Evolutionary conservation across 2,113 vertebrate species (phyloP), one percentile per base, ranked within the genome.

Genomic region (Origma solitaria): DNA sequence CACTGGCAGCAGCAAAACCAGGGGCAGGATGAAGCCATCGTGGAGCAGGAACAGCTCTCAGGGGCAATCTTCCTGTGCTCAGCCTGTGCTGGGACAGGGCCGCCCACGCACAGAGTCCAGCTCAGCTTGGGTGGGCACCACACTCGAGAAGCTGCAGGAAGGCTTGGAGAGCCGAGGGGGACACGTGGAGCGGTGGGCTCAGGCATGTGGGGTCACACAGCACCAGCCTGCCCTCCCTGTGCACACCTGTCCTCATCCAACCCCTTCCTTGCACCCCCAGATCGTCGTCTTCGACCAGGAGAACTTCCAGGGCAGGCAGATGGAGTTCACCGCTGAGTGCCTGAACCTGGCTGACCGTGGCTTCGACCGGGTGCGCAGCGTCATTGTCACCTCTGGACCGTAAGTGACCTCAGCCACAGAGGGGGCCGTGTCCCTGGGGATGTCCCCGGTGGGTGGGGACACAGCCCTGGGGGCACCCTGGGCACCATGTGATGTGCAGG

Each of bases 281-380:
- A 98, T 99, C 85, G 94, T 98, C 75, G 95, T 99, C 97, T 99
- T 99, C 12, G 99, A 99, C 58, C 98, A 99, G 98, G 99, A 99
- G 98, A 99, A 99, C 97, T 99, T 99, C 98, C 99, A 99, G 97
- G 99, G 99, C 90, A 97, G 97, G 60, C 98, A 98, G 97, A 97
- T 98, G 90, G 99, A 99, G 96, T 98, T 99, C 97, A 98, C 98
- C 3, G 96, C 97, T 14, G 99, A 99, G 96, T 99, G 99, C 96
- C 96, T 97, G 97, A 99, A 99, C 98, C 97, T 99, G 97, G 98
- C 97, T 31, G 99, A 99, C 87, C 98, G 97, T 1, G 98, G 99
- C 95, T 98, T 99, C 19, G 98, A 99, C 50, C 97, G 98, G 92
- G 99, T 99, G 88, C 98, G 98, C 97, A 99, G 99, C 73, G 96